Conservation (phyloP, 1,140 invertebrate genomes). For the Drosophila sucinea region DNA sequence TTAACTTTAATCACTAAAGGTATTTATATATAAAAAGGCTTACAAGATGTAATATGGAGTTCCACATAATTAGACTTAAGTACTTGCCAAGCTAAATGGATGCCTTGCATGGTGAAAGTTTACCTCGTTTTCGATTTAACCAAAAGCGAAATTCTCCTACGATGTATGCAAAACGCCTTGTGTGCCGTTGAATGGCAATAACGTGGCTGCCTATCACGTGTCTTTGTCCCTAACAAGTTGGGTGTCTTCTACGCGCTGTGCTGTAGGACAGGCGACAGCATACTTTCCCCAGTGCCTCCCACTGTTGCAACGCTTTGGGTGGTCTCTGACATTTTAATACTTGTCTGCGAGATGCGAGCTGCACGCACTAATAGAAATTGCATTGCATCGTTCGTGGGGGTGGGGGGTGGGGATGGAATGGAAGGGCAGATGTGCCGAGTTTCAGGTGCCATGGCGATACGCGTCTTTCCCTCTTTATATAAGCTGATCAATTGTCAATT, state of each 20-base stretch:
- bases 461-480: constrained; percentile 42
- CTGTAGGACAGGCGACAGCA: background rate
- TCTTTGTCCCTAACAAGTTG: constrained; percentile 2
- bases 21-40: too few relatives aligned
- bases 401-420: background rate
- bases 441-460: constrained; percentile 21
- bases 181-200: constrained; percentile 22
- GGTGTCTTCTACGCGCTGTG: constrained; percentile 23
- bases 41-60: too few relatives aligned
- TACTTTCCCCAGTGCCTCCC: background rate
- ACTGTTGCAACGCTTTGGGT: background rate
- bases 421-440: background rate
- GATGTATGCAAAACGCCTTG: constrained; percentile 2
- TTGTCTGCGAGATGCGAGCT: background rate
- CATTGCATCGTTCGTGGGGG: background rate
- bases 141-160: background rate
- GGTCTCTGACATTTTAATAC: constrained; percentile 8
- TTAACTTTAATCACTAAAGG: too few relatives aligned
- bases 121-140: background rate
- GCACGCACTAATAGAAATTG: constrained; percentile 5
- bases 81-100: too few relatives aligned
- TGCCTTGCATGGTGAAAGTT: too few relatives aligned
- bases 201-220: constrained; percentile 15
- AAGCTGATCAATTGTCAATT: constrained; percentile 75
- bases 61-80: too few relatives aligned